Evolutionary conservation across 2,888 invertebrate genomes (phyloP).

Genomic region (Dichetophora obliterata): DNA sequence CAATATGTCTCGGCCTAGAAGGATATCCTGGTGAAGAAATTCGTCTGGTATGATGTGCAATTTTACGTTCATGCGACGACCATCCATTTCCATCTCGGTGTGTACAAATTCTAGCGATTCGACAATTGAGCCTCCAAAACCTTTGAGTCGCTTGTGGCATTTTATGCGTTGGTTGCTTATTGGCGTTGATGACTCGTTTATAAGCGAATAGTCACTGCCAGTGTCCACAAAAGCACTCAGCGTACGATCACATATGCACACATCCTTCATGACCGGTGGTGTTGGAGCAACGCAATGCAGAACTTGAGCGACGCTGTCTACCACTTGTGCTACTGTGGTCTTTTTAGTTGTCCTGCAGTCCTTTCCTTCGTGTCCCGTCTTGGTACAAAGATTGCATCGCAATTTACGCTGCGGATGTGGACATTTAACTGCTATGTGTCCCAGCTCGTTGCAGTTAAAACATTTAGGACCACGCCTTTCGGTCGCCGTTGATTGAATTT

Average conservation of each 20-base stretch:
- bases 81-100: slow-evolving; percentile 28
- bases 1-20: slow-evolving; percentile 43
- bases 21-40: slow-evolving; percentile 31
- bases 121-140: slow-evolving; percentile 44
- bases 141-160: slow-evolving; percentile 37
- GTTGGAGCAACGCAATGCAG: background rate
- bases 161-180: background rate
- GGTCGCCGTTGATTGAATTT: background rate
- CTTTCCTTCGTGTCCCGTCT: background rate
- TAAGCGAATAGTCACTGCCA: slow-evolving; percentile 42
- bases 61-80: background rate
- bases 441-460: slow-evolving; percentile 43
- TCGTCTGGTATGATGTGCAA: slow-evolving; percentile 43
- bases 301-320: background rate
- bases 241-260: background rate
- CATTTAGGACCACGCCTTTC: slow-evolving; percentile 36
- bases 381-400: background rate
- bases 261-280: slow-evolving; percentile 39
- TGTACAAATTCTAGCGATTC: slow-evolving; percentile 31
- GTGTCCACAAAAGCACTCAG: slow-evolving; percentile 43
- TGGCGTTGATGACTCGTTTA: slow-evolving; percentile 35
- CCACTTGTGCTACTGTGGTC: slow-evolving; percentile 22
- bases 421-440: slow-evolving; percentile 44
- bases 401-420: slow-evolving; percentile 39
- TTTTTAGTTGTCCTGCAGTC: slow-evolving; percentile 24